Evolutionary conservation across 1,140 invertebrate species (phyloP).

Genomic region (Zaprionus lachaisei): DNA sequence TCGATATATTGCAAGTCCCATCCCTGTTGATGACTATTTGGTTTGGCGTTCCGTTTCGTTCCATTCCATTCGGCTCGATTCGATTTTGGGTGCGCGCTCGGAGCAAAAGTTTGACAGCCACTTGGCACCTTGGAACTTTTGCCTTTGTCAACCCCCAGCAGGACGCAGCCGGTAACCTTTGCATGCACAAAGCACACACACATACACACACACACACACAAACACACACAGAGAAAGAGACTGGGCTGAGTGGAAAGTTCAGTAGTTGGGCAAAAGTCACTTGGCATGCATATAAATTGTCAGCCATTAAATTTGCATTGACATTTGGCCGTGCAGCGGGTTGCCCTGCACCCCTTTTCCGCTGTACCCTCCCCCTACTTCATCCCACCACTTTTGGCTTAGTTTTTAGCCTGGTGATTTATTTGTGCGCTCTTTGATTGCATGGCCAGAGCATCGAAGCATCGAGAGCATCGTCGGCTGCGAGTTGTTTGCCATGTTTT

Average conservation of each 20-base stretch:
- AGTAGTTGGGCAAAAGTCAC: constrained; percentile 81
- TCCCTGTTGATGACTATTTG: neutral
- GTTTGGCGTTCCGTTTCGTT: constrained; percentile 37
- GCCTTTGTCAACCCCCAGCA: neutral
- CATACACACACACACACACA: constrained; percentile 26
- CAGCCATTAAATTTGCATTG: constrained; percentile 82
- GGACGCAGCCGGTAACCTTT: constrained; percentile 4
- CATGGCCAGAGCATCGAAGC: constrained; percentile 53
- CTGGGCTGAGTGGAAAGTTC: constrained; percentile 57
- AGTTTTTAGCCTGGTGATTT: constrained; percentile 79
- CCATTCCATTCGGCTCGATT: constrained; percentile 61
- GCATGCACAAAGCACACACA: constrained; percentile 19
- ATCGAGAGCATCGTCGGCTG: constrained; percentile 40
- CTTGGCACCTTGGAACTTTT: constrained; percentile 77
- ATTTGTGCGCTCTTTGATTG: constrained; percentile 80
- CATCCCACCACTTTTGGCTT: constrained; percentile 23
- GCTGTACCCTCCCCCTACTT: constrained; percentile 18
- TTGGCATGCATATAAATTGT: constrained; percentile 82
- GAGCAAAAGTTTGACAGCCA: constrained; percentile 78
- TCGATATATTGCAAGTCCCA: neutral
- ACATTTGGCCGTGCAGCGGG: constrained; percentile 72
- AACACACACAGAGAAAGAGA: constrained; percentile 31
- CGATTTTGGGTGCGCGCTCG: constrained; percentile 51
- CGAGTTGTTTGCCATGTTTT: constrained; percentile 73
- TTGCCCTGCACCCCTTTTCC: constrained; percentile 18